Percentiles rank a stretch among this genome's conserved stretches.
Evolutionary conservation across 2,888 invertebrate species (phyloP).

Genomic region (Gymnoscelis rufifasciata): DNA sequence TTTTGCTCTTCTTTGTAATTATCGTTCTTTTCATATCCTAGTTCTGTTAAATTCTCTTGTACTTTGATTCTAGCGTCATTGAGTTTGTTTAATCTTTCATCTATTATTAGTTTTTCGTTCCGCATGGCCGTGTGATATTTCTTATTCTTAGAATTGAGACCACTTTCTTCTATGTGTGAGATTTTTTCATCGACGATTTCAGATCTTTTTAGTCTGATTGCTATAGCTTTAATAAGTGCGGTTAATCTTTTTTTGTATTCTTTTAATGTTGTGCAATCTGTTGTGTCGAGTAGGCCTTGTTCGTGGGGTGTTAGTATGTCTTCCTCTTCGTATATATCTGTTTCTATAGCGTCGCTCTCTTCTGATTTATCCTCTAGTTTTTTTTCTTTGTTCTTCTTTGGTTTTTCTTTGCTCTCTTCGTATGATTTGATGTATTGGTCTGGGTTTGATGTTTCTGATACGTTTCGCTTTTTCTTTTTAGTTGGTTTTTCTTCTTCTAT

Average conservation of each 20-base stretch:
- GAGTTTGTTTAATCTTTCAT: constrained; percentile 48
- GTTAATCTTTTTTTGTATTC: constrained; percentile 50
- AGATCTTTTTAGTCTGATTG: constrained; percentile 41
- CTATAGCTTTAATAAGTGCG: constrained; percentile 48
- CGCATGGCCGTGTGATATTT: constrained; percentile 62
- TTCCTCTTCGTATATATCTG: constrained; percentile 52
- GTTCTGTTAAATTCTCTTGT: constrained; percentile 33
- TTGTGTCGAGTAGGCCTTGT: constrained; percentile 48
- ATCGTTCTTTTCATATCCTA: constrained; percentile 35
- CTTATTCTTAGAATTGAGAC: constrained; percentile 52
- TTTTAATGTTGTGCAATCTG: constrained; percentile 48
- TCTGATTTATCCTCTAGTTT: constrained; percentile 33
- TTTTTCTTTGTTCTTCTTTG: constrained; percentile 7
- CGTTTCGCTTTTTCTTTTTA: constrained; percentile 20
- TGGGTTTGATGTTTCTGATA: constrained; percentile 24
- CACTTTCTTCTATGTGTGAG: constrained; percentile 51
- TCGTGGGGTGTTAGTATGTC: constrained; percentile 50
- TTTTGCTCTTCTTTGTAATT: constrained; percentile 27
- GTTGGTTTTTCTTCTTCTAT: constrained; percentile 11
- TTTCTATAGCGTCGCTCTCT: constrained; percentile 62
- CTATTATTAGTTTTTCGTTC: constrained; percentile 45
- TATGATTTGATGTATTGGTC: constrained; percentile 13
- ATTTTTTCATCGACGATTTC: constrained; percentile 50
- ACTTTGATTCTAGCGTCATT: constrained; percentile 40
- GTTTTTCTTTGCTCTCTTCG: constrained; percentile 1